Conservation (phyloP, 1,140 invertebrate genomes). For the Trichonephila inaurata region DNA sequence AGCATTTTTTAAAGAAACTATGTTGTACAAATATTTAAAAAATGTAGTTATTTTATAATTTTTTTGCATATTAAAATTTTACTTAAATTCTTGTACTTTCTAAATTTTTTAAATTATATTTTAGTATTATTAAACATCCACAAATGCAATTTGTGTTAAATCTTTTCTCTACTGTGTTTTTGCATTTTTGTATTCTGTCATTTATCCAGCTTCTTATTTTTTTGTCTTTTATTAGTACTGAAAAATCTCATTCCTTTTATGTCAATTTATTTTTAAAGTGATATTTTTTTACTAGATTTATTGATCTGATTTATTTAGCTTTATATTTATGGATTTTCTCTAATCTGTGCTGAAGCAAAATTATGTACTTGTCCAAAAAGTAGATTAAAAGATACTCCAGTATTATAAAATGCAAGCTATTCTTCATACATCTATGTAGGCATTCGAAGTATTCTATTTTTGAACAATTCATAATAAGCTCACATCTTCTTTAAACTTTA, state of each 20-base stretch:
- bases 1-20: too few relatives aligned
- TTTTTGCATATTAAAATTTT: too few relatives aligned
- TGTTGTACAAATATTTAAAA: too few relatives aligned
- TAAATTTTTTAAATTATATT: too few relatives aligned
- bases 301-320: background rate
- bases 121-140: too few relatives aligned
- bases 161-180: too few relatives aligned
- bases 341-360: background rate
- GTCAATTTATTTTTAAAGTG: background rate
- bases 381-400: conserved; percentile 3
- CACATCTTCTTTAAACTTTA: background rate
- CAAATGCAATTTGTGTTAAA: too few relatives aligned
- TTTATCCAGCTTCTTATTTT: too few relatives aligned
- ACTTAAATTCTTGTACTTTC: too few relatives aligned
- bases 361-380: conserved; percentile 1
- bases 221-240: background rate
- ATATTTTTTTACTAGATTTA: background rate
- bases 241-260: background rate
- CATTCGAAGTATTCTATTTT: background rate
- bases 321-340: background rate
- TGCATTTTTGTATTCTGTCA: too few relatives aligned
- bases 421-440: background rate
- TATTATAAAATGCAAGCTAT: conserved; percentile 17
- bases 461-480: background rate
- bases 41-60: too few relatives aligned